A percentile compares a stretch with the other conserved stretches of the same genome.
These are phyloP conservation scores for Caenorhabditis plicata DNA, from an alignment of 2,888 invertebrate genomes.

Conservation along the genomic window DNA sequence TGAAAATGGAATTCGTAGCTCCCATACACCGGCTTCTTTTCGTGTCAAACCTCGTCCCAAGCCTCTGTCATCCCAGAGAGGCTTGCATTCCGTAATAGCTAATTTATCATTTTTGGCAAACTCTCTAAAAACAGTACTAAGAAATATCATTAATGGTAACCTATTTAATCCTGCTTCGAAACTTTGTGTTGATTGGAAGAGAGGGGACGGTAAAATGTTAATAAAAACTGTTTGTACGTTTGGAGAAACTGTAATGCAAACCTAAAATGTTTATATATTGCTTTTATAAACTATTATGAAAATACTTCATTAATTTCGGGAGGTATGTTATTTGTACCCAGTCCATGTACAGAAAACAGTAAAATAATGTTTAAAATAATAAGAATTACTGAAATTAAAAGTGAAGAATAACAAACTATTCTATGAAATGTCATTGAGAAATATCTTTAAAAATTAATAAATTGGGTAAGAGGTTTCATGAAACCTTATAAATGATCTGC, in stretches of 20 bases:
- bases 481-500: constrained; percentile 56
- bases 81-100: constrained; percentile 52
- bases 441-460: constrained; percentile 41
- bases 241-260: constrained; percentile 38
- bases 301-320: constrained; percentile 58
- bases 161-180: constrained; percentile 8
- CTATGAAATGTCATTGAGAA: constrained; percentile 57
- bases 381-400: constrained; percentile 31
- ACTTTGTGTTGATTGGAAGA: constrained; percentile 15
- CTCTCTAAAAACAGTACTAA: constrained; percentile 11
- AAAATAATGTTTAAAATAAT: constrained; percentile 52
- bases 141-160: not conserved
- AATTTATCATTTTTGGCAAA: constrained; percentile 13
- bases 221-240: constrained; percentile 21
- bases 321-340: constrained; percentile 56
- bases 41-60: constrained; percentile 44
- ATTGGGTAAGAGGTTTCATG: not conserved
- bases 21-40: constrained; percentile 54
- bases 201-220: constrained; percentile 19
- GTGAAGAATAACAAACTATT: constrained; percentile 49
- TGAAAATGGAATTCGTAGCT: constrained; percentile 42
- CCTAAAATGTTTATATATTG: constrained; percentile 8
- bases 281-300: not conserved
- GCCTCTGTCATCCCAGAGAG: constrained; percentile 58
- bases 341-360: constrained; percentile 55